These are phyloP conservation scores for Lepeophtheirus nordmannii DNA, from an alignment of 2,888 invertebrate genomes.

Conservation along the genomic window DNA sequence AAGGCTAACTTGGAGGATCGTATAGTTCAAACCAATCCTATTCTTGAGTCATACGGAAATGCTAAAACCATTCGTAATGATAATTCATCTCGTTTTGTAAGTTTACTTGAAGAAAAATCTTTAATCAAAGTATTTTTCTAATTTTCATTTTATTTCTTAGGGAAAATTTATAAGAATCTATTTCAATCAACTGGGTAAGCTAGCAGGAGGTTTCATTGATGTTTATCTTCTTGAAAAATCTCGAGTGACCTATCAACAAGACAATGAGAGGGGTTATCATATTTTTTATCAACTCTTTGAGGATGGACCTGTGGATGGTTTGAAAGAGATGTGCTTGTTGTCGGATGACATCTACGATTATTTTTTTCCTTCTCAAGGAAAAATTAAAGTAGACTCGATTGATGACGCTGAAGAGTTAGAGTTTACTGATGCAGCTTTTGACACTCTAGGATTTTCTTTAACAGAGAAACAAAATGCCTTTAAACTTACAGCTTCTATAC, in stretches of 20 bases:
- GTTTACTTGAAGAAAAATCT: conserved; percentile 37
- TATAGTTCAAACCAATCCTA: conserved; percentile 98
- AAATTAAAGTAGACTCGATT: conserved; percentile 57
- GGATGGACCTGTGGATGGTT: conserved; percentile 18
- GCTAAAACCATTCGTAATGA: conserved; percentile 99
- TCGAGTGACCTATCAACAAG: conserved; percentile 98
- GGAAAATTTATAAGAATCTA: conserved; percentile 99
- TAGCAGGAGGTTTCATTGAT: conserved; percentile 99
- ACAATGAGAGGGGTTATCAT: conserved; percentile 96
- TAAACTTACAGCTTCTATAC: conserved; percentile 40
- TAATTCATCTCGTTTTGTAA: conserved; percentile 99
- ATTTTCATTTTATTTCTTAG: conserved; percentile 37
- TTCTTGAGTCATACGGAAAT: conserved; percentile 98
- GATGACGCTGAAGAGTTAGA: conserved; percentile 27
- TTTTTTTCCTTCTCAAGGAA: conserved; percentile 81
- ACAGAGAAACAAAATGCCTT: conserved; percentile 40
- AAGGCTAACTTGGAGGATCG: conserved; percentile 94
- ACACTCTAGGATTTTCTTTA: conserved; percentile 41
- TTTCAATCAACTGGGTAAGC: conserved; percentile 95
- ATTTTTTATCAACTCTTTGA: conserved; percentile 82
- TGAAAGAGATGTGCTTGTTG: conserved; percentile 52
- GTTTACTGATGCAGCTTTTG: conserved; percentile 46
- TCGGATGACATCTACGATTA: conserved; percentile 65
- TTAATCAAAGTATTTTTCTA: not conserved
- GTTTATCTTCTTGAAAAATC: conserved; percentile 99